Evolutionary conservation across 2,113 vertebrate species (phyloP).

Genomic region (Myanophis thanlyinensis): DNA sequence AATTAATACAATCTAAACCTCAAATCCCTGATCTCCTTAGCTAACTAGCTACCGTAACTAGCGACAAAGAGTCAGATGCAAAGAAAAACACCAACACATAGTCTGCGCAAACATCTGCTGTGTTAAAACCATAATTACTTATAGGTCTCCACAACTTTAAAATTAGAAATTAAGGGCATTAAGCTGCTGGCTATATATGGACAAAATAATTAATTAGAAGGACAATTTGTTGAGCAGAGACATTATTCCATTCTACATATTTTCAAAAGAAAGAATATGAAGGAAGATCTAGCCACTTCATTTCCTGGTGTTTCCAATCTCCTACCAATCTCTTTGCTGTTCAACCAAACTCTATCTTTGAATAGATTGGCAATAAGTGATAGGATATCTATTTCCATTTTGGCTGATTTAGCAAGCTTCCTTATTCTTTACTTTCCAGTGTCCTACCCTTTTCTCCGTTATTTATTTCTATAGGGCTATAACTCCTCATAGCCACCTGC

Average conservation of each 20-base stretch:
- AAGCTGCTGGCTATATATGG: not conserved
- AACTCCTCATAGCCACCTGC: not conserved
- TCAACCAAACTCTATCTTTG: not conserved
- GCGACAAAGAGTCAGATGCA: not conserved
- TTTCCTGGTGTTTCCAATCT: not conserved
- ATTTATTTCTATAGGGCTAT: not conserved
- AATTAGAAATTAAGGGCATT: not conserved
- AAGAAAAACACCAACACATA: not conserved
- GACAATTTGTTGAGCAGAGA: not conserved
- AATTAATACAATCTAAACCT: not conserved
- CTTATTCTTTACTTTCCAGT: not conserved
- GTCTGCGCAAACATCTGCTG: not conserved
- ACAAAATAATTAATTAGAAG: not conserved
- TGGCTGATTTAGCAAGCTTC: not conserved
- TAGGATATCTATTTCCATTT: not conserved
- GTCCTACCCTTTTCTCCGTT: not conserved
- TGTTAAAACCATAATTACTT: not conserved
- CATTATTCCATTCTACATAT: not conserved
- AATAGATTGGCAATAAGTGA: not conserved
- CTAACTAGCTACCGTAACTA: not conserved
- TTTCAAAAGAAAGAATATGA: too few species aligned
- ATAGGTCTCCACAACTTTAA: not conserved
- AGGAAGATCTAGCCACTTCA: too few species aligned
- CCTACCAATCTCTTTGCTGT: not conserved
- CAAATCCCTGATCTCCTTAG: not conserved